These are phyloP conservation scores for Hydropsyche betteni DNA, from an alignment of 2,888 invertebrate species.

Conservation along the genomic window DNA sequence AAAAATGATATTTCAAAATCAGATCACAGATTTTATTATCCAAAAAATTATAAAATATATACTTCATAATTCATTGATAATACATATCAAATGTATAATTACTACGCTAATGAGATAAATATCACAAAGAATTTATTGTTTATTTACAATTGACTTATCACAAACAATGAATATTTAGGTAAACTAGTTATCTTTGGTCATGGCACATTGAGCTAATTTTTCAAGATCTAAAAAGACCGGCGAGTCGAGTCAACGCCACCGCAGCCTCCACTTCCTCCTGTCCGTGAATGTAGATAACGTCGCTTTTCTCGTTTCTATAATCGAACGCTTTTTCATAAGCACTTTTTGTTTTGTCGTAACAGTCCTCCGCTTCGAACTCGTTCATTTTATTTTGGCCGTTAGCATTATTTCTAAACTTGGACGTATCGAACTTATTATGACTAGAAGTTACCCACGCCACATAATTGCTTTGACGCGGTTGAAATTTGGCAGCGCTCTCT, in stretches of 20 bases:
- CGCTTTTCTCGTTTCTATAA: constrained; percentile 32
- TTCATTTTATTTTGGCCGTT: neutral
- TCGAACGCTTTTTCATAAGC: constrained; percentile 26
- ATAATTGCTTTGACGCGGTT: constrained; percentile 76
- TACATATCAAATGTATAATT: too few relatives aligned
- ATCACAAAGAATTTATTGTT: constrained; percentile 1
- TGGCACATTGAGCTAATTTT: constrained; percentile 49
- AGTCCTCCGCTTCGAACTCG: neutral
- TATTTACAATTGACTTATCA: neutral
- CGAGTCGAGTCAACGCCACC: constrained; percentile 76
- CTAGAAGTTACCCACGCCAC: constrained; percentile 67
- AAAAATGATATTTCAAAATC: too few relatives aligned
- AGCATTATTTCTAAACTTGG: neutral
- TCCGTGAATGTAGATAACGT: constrained; percentile 63
- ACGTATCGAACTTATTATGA: neutral
- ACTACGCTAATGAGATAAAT: constrained; percentile 6
- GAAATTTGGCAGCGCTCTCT: constrained; percentile 78
- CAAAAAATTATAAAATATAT: neutral
- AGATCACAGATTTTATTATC: constrained; percentile 4
- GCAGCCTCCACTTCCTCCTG: constrained; percentile 81
- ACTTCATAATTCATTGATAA: too few relatives aligned
- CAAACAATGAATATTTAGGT: neutral
- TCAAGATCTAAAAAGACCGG: constrained; percentile 58
- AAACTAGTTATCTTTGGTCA: constrained; percentile 40
- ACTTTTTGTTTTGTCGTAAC: constrained; percentile 1